These are phyloP conservation scores for Rhyacophila brunnea DNA, from an alignment of 1,140 invertebrate genomes.

Conservation along the genomic window DNA sequence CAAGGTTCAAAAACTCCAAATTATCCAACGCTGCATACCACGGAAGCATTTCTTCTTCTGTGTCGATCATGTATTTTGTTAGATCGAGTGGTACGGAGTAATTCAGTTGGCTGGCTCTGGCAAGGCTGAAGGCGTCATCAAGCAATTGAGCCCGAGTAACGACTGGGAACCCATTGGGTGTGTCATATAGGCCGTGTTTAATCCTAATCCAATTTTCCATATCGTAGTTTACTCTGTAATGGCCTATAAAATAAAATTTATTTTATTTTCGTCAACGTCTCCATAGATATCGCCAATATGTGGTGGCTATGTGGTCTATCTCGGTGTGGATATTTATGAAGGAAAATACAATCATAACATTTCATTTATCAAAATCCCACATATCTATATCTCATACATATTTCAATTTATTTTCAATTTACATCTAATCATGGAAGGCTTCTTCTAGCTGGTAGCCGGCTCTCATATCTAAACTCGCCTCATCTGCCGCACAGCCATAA, in stretches of 20 bases:
- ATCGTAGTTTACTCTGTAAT: conserved; percentile 56
- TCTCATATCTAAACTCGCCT: no score
- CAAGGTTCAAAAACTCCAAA: conserved; percentile 48
- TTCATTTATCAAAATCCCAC: no score
- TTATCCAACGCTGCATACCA: conserved; percentile 58
- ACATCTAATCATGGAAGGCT: no score
- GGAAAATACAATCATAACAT: no score
- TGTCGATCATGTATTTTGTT: conserved; percentile 59
- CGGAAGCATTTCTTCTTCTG: conserved; percentile 59
- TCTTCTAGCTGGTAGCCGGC: no score
- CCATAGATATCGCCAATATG: no score
- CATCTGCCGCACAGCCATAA: no score
- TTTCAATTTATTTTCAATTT: no score
- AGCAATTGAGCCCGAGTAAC: conserved; percentile 76
- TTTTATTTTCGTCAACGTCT: no score
- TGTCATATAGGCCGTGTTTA: conserved; percentile 32
- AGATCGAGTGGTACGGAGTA: conserved; percentile 62
- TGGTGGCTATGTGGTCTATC: no score
- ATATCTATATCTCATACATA: no score
- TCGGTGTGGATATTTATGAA: no score
- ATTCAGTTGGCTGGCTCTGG: conserved; percentile 58
- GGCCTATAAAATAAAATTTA: conserved; percentile 36
- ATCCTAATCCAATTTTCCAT: conserved; percentile 39
- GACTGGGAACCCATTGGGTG: conserved; percentile 45
- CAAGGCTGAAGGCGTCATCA: conserved; percentile 79